Base-by-base conservation (phyloP, 2,113 vertebrate species). In the Ranitomeya imitator region DNA sequence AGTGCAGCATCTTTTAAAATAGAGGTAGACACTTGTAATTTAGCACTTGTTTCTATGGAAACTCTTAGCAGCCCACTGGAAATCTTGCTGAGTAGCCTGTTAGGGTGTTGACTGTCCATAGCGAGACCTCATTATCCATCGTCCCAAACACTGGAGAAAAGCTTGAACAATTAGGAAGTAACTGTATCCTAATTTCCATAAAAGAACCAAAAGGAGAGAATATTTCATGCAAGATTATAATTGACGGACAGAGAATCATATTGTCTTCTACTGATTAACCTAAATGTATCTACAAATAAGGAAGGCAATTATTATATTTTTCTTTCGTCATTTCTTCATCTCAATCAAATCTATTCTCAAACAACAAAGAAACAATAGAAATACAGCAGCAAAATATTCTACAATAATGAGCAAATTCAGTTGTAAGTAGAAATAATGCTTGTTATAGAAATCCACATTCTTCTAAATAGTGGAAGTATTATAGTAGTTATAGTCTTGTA, bases 21-120 rank as follows among this genome's bases (percentile, higher is more conserved):
- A 45, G 67, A 83, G 19, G 1, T 19, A 51, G 26, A 52, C 63
- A 45, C n/a, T 67, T 83, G 37, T 67, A 83, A 69, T 83, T 83
- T 69, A 54, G 4, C 13, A n/a, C 45, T 67, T 52, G 81, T 83
- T 83, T 83, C 81, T 83, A 83, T 83, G 81, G 81, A 67, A 83
- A 83, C 81, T 54, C 61, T 21, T 51, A 80, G 59, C 60, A 80
- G 12, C n/a, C 14, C 52, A 19, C 45, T 54, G 63, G 54, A 69
- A 54, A 69, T 69, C 45, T 23, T 52, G 21, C 81, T 16, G 37
- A 19, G 12, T 52, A 52, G 6, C 81, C 61, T 26, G 61, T 67
- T 67, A 69, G 61, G 81, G 61, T 16, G 81, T 23, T 67, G 63
- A n/a, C 19, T 13, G 7, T 65, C 61, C 81, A 51, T 54, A 67